Conservation (phyloP, 2,888 invertebrate genomes). For the Diadromus collaris region DNA sequence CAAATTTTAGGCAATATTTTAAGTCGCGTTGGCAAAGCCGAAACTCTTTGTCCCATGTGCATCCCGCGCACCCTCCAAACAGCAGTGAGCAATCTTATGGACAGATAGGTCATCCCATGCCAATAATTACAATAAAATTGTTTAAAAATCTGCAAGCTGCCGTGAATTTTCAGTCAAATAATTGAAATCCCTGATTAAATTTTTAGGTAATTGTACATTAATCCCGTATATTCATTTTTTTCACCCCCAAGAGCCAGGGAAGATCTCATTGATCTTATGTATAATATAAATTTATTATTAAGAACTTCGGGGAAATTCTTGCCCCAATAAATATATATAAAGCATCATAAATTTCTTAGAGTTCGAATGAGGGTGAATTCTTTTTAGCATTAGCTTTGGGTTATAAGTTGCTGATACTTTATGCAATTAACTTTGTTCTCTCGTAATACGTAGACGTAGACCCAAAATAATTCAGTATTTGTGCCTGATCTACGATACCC, state of each 20-base stretch:
- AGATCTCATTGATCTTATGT: conserved; percentile 28
- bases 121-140: background rate
- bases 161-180: conserved; percentile 19
- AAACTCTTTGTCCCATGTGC: conserved; percentile 76
- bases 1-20: conserved; percentile 74
- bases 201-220: conserved; percentile 51
- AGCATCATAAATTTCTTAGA: conserved; percentile 38
- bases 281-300: conserved; percentile 24
- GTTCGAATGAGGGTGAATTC: background rate
- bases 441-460: background rate
- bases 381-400: conserved; percentile 21
- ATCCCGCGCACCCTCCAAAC: conserved; percentile 74
- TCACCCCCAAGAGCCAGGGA: conserved; percentile 2
- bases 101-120: conserved; percentile 49
- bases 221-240: conserved; percentile 19
- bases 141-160: background rate
- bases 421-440: conserved; percentile 22
- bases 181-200: conserved; percentile 35
- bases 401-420: conserved; percentile 36
- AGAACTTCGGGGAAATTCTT: conserved; percentile 42
- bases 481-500: conserved; percentile 33
- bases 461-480: background rate
- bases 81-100: conserved; percentile 67
- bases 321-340: conserved; percentile 32
- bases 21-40: conserved; percentile 71